Evolutionary conservation across 2,113 vertebrate genomes (phyloP).

Genomic region (Callopanchax toddi): DNA sequence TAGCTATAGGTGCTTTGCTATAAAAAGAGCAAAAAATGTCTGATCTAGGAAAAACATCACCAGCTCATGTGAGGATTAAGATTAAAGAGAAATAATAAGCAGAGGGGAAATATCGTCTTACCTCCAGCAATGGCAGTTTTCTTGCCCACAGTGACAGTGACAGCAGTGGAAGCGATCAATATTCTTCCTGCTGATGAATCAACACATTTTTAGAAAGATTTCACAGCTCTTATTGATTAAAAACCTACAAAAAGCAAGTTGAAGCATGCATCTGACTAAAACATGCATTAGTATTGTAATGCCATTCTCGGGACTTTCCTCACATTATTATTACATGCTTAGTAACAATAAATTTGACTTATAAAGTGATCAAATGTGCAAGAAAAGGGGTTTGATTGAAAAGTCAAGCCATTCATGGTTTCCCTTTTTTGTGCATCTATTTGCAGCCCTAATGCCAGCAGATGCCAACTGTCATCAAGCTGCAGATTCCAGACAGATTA

Average conservation of each 20-base stretch:
- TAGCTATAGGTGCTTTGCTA: too few relatives aligned
- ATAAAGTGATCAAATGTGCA: constrained; percentile 18
- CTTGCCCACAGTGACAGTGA: constrained; percentile 85
- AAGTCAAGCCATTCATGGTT: constrained; percentile 16
- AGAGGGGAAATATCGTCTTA: constrained; percentile 71
- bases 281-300: constrained; percentile 25
- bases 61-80: neutral
- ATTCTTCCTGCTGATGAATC: constrained; percentile 79
- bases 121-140: constrained; percentile 94
- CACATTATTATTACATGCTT: neutral
- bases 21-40: neutral
- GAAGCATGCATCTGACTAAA: constrained; percentile 9
- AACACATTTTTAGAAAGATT: constrained; percentile 32
- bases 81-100: constrained; percentile 1
- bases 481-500: constrained; percentile 45
- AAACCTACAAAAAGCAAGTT: neutral
- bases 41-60: too few relatives aligned
- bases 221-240: neutral
- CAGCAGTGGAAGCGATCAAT: constrained; percentile 85
- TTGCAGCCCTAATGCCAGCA: constrained; percentile 32
- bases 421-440: constrained; percentile 3
- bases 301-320: neutral
- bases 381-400: constrained; percentile 28
- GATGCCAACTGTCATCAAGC: constrained; percentile 42
- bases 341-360: constrained; percentile 7